These are phyloP conservation scores for Synanthedon vespiformis DNA, from an alignment of 2,888 invertebrate species.

Conservation along the genomic window DNA sequence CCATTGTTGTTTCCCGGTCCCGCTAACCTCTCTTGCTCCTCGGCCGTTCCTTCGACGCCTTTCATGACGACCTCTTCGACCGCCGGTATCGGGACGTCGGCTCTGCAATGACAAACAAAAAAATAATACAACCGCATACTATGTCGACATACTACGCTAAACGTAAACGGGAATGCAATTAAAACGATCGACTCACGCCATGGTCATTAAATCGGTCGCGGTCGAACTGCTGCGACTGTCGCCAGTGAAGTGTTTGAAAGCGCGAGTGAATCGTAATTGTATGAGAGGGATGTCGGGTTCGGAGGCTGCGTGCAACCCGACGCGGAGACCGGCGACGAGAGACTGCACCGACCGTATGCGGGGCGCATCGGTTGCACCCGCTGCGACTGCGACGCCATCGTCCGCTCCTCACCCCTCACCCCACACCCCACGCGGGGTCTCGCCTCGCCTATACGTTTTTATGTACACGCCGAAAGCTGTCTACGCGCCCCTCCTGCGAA, in stretches of 20 bases:
- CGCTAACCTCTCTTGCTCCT: constrained; percentile 61
- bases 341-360: constrained; percentile 54
- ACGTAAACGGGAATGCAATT: background rate
- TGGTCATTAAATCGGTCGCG: constrained; percentile 14
- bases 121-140: background rate
- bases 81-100: constrained; percentile 45
- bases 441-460: constrained; percentile 66
- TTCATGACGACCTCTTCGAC: constrained; percentile 57
- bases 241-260: too few species aligned
- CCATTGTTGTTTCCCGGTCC: constrained; percentile 76
- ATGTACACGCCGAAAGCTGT: constrained; percentile 58
- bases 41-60: constrained; percentile 62
- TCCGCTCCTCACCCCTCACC: constrained; percentile 60
- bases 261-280: background rate
- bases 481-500: constrained; percentile 49
- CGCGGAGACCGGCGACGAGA: constrained; percentile 50
- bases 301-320: constrained; percentile 63
- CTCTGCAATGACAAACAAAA: constrained; percentile 40
- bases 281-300: constrained; percentile 10
- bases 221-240: background rate
- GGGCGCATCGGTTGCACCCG: constrained; percentile 40
- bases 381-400: constrained; percentile 11
- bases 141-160: background rate
- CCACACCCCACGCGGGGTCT: constrained; percentile 62
- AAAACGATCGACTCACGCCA: constrained; percentile 47